Evolutionary conservation across 2,888 invertebrate species (phyloP), one percentile per base, ranked within the genome.

Genomic region (Cryptus viduatorius): DNA sequence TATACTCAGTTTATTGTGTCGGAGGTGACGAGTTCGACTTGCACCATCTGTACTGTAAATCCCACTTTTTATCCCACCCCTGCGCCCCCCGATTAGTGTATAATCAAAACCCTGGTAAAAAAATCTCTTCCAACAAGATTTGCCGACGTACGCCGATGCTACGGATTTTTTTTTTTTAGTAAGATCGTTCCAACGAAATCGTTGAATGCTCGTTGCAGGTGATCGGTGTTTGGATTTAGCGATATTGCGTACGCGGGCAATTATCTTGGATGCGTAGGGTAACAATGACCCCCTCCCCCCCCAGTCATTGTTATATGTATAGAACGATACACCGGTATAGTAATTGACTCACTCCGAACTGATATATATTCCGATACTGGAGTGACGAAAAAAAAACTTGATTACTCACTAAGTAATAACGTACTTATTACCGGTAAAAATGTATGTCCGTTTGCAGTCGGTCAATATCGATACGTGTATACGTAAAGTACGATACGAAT

Each of bases 401-500:
- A 37, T 37, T 37, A 37, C 37, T 37, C 7, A 37, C 7, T 37
- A 37, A 37, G 37, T 37, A 37, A 37, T 8, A 8, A 37, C 37
- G 4, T 37, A 37, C 37, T 1, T 2, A 37, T 37, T 37, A 53
- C 12, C 37, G 24, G 44, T 73, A 5, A 19, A 31, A n/a, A 10
- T 48, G 16, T 56, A 16, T 24, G 68, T 79, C 48, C 31, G 82
- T 83, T 83, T 75, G 61, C 29, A 69, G 4, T 75, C 75, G 42
- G 79, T 83, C 82, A 75, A 73, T 75, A 71, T n/a, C 69, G 19
- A 56, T 78, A n/a, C 46, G 77, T 80, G 83, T 78, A 82, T 67
- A 53, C 61, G 64, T 67, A 72, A 83, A 76, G 73, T 83, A 83
- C 56, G 56, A 75, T 80, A 73, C 29, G 31, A 83, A 80, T 67